phyloP scores from a whole-genome alignment of 2,797 vertebrate genomes.

The Kryptopterus vitreolus region DNA sequence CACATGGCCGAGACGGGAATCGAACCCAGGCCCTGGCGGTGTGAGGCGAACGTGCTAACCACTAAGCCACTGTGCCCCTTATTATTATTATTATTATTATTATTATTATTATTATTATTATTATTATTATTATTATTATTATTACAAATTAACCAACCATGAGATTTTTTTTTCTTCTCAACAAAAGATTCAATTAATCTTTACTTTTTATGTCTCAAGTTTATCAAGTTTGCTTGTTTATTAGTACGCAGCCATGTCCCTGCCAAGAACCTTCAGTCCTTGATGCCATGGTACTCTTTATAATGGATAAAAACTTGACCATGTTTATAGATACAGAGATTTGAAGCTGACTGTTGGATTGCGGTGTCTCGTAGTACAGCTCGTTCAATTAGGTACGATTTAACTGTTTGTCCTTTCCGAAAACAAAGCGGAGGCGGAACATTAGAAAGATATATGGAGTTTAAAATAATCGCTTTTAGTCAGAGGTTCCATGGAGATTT shows the following conservation, averaged over 20 bases:
- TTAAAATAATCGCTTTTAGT: constrained; percentile 1
- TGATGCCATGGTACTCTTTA: neutral
- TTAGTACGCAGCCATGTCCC: neutral
- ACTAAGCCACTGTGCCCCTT: too few species aligned
- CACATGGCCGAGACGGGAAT: too few species aligned
- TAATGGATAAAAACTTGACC: neutral
- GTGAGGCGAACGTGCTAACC: too few species aligned
- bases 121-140: too few species aligned
- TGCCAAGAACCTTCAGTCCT: neutral
- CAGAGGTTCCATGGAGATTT: constrained; percentile 20
- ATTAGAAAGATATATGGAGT: neutral
- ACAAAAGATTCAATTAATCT: too few species aligned
- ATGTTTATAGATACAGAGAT: neutral
- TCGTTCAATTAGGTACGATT: neutral
- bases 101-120: too few species aligned
- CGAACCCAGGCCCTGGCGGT: too few species aligned
- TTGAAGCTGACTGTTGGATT: neutral
- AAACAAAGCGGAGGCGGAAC: neutral
- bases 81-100: too few species aligned
- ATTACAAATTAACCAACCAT: neutral
- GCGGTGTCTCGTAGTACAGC: neutral
- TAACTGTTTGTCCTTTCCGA: neutral
- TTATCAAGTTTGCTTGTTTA: neutral
- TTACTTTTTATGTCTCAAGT: neutral
- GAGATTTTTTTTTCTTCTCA: neutral